These are phyloP conservation scores for Anas platyrhynchos DNA, from an alignment of 2,113 vertebrate genomes.

Conservation along the genomic window DNA sequence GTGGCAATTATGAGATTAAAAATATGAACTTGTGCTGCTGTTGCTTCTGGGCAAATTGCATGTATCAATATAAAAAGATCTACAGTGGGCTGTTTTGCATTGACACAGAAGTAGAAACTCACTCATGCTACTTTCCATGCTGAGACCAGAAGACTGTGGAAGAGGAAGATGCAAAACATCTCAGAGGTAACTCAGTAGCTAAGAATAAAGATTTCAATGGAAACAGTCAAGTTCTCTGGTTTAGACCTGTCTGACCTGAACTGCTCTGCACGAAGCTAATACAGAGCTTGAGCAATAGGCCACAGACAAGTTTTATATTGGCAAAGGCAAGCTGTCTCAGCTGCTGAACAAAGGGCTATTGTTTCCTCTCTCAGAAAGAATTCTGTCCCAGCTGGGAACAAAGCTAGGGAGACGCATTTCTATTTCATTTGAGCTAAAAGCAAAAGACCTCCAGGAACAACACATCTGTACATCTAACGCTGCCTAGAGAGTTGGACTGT, in stretches of 20 bases:
- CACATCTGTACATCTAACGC: neutral
- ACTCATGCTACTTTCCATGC: fast-evolving
- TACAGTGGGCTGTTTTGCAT: neutral
- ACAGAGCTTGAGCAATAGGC: neutral
- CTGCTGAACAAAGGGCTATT: slow-evolving; percentile 46
- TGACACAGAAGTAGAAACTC: neutral
- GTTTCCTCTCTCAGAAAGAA: slow-evolving; percentile 31
- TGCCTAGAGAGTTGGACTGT: neutral
- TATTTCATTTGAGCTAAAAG: neutral
- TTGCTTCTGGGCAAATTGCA: neutral
- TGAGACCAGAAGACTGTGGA: neutral
- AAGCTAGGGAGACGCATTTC: neutral
- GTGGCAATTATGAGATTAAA: neutral
- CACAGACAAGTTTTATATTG: neutral
- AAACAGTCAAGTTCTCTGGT: neutral
- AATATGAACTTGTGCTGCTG: neutral
- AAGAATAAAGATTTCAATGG: neutral
- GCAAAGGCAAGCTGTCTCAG: slow-evolving; percentile 27
- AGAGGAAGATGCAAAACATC: neutral
- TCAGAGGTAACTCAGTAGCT: neutral
- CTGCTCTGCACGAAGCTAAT: neutral
- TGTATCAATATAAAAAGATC: neutral
- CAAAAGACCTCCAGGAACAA: neutral
- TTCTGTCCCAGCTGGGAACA: neutral
- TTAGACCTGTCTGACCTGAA: slow-evolving; percentile 9